Evolutionary conservation across 2,888 invertebrate genomes (phyloP).

Genomic region (Pandemis heparana): DNA sequence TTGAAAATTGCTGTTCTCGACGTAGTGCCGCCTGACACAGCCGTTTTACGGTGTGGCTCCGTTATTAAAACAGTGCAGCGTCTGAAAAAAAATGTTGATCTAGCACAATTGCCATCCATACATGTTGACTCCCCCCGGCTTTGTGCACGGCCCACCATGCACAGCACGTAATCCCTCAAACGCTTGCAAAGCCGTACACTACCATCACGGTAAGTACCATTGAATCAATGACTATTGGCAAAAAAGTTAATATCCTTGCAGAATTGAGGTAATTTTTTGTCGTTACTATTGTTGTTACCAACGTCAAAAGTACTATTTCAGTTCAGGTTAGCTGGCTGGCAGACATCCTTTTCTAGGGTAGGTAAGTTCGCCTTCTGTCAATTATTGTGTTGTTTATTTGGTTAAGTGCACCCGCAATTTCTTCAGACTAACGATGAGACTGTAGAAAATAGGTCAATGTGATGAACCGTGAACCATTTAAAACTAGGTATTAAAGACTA

Average conservation of each 20-base stretch:
- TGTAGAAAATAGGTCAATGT: too few species aligned
- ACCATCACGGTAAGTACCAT: not conserved
- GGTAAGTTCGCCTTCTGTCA: too few species aligned
- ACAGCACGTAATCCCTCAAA: conserved; percentile 1
- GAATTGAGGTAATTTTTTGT: not conserved
- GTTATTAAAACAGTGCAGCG: conserved; percentile 8
- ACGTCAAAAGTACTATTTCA: too few species aligned
- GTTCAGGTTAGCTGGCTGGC: too few species aligned
- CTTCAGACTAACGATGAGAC: too few species aligned
- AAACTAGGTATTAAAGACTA: too few species aligned
- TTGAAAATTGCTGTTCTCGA: not conserved
- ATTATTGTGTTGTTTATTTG: too few species aligned
- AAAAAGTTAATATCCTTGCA: not conserved
- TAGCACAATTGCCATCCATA: conserved; percentile 10
- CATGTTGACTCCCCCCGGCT: not conserved
- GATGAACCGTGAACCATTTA: too few species aligned
- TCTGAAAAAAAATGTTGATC: conserved; percentile 12
- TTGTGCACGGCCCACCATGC: not conserved
- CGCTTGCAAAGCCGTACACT: not conserved
- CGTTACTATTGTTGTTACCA: not conserved
- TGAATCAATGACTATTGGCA: not conserved
- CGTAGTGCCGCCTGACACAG: not conserved
- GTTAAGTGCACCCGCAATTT: too few species aligned
- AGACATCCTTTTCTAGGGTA: too few species aligned
- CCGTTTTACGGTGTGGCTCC: not conserved